Base-by-base conservation (phyloP, 2,888 invertebrate species). In the Lycia hirtaria region DNA sequence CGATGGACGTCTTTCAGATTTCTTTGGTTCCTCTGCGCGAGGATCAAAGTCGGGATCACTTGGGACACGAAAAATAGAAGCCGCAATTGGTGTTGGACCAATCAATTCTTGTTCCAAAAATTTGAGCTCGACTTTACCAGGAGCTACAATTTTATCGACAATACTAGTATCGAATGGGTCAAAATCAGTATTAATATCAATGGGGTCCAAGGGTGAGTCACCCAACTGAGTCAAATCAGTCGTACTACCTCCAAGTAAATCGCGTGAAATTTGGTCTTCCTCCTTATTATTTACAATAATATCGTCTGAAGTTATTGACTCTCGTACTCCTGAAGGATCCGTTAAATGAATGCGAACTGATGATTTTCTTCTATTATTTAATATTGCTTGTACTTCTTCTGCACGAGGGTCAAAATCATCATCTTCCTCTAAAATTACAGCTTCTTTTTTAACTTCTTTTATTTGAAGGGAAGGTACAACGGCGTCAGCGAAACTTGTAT, bases 131-230 rank as follows among this genome's bases (percentile, higher is more conserved):
- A 95, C 94, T 81, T 94, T 95, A 32, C 96, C 96, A 0, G 97
- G 96, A 51, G 95, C 94, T 38, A 95, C 94, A 28, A 95, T 93
- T 49, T 93, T 93, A 71, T 94, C 94, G 1, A 96, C 94, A 26
- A 94, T 93, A 0, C 97, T 96, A 0, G 97, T 97, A 75, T 97
- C 97, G 72, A 98, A 97, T 0, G 97, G 97, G 87, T 97, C 97
- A 50, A 95, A 94, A 49, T 94, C 95, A 56, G 82, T 79, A 53
- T 87, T 93, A 7, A 93, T 91, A 38, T 92, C 87, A 17, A 93
- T 83, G 19, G 96, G 96, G 60, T 93, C 92, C 48, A 96, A 93
- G 0, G 96, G 96, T 20, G 93, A 93, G 68, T 95, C 95, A 0
- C 93, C 93, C 52, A 96, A 85, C 71, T 94, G 93, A 12, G 94